Percentiles rank a stretch among this genome's conserved stretches.
These are phyloP conservation scores for Onychomys torridus DNA, from an alignment of 2,797 vertebrate species.

Conservation along the genomic window DNA sequence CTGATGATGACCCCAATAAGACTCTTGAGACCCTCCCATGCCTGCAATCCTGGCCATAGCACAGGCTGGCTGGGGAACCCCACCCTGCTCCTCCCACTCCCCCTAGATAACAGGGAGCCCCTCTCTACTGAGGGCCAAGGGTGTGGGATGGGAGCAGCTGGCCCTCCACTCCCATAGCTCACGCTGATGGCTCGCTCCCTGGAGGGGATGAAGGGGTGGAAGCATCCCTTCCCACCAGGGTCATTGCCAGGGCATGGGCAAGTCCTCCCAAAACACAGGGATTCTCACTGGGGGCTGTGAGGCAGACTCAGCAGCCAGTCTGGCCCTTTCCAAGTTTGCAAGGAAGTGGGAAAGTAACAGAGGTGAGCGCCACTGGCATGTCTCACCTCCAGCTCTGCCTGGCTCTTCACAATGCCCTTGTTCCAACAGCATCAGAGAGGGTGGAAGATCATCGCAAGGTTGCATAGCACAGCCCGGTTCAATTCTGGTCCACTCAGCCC, in stretches of 20 bases:
- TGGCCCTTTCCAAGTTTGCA: neutral
- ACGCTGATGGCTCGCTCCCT: rapidly evolving
- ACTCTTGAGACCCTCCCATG: neutral
- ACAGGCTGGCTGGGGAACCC: neutral
- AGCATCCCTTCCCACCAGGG: neutral
- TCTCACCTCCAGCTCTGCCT: neutral
- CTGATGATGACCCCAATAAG: neutral
- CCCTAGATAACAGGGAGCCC: neutral
- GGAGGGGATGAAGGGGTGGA: neutral
- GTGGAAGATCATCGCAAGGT: neutral
- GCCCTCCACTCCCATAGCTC: too few species aligned
- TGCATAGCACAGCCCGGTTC: neutral
- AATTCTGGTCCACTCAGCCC: neutral
- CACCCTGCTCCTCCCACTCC: too few species aligned
- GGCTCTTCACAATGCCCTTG: neutral
- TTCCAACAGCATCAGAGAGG: slow-evolving; percentile 38
- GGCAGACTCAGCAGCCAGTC: rapidly evolving
- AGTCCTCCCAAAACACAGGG: rapidly evolving
- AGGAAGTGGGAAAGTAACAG: neutral
- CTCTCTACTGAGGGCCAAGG: neutral
- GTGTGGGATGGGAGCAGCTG: neutral
- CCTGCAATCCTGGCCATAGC: neutral
- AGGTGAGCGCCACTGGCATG: neutral
- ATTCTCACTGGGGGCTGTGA: neutral
- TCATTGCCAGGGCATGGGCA: neutral